Conservation (phyloP, 2,797 vertebrate species). For the Malurus splendens region DNA sequence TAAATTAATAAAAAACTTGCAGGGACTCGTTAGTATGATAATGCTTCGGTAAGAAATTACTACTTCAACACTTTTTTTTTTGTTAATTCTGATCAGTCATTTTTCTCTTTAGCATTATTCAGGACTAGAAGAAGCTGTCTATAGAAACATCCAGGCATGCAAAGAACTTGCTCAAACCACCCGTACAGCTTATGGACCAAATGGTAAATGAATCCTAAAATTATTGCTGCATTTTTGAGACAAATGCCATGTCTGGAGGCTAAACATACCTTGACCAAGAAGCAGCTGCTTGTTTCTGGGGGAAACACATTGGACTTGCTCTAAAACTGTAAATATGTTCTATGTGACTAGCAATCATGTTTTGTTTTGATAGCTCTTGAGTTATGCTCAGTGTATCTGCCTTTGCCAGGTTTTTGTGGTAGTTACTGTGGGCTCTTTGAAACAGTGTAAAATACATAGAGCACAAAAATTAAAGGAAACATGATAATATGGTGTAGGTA, state of each 20-base stretch:
- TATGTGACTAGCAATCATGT: neutral
- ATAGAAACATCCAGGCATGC: constrained; percentile 93
- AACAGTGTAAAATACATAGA: neutral
- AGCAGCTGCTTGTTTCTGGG: neutral
- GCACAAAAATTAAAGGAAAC: neutral
- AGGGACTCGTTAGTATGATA: neutral
- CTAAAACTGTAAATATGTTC: neutral
- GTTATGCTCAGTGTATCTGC: neutral
- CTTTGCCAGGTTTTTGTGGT: neutral
- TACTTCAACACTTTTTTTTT: neutral
- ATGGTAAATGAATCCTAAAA: constrained; percentile 76
- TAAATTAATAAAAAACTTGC: neutral
- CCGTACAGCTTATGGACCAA: constrained; percentile 94
- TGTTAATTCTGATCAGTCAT: neutral
- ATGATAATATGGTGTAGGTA: rapidly evolving
- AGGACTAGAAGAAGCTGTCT: constrained; percentile 95
- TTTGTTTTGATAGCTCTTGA: neutral
- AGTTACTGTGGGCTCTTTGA: neutral
- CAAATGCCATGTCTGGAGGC: neutral
- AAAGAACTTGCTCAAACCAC: constrained; percentile 96
- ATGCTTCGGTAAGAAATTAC: neutral
- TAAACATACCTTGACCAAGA: neutral
- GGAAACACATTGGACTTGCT: neutral
- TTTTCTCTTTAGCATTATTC: constrained; percentile 85
- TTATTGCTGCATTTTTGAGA: neutral